phyloP scores from a whole-genome alignment of 2,888 invertebrate genomes.

The Trachelus troglodyta region DNA sequence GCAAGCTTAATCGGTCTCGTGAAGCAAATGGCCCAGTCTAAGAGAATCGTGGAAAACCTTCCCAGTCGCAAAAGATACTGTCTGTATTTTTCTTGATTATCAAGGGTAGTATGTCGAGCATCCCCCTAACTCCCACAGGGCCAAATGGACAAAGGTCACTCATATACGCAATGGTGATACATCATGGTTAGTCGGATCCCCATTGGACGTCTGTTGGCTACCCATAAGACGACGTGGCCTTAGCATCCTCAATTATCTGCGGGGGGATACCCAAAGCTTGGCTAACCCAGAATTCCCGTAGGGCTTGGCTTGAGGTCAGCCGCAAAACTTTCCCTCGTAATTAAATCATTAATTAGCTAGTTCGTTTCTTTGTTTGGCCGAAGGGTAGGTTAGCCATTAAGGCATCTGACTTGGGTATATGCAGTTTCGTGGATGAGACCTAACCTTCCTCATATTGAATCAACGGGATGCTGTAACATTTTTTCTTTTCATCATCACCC shows the following conservation, averaged over 20 bases:
- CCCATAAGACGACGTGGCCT: constrained; percentile 52
- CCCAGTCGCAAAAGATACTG: neutral
- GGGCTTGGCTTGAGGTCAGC: constrained; percentile 35
- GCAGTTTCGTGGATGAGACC: neutral
- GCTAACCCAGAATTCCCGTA: constrained; percentile 32
- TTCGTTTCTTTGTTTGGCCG: constrained; percentile 34
- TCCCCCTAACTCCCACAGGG: constrained; percentile 48
- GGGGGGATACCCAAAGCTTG: constrained; percentile 21
- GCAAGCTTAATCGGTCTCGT: neutral
- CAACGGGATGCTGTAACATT: neutral
- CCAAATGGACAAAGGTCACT: constrained; percentile 56
- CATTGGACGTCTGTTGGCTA: constrained; percentile 30
- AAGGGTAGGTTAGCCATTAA: neutral
- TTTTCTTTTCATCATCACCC: neutral
- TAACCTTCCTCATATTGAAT: neutral
- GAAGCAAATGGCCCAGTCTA: neutral
- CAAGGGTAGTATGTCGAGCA: constrained; percentile 24
- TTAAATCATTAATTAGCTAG: constrained; percentile 59
- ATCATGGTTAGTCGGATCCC: constrained; percentile 56
- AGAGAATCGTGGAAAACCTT: neutral
- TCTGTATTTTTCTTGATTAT: constrained; percentile 1
- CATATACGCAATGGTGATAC: constrained; percentile 56
- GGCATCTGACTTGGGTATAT: neutral
- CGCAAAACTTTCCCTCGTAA: constrained; percentile 56
- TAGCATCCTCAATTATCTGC: constrained; percentile 59